Percentiles rank a stretch among this genome's conserved stretches.
phyloP scores from a whole-genome alignment of 2,113 vertebrate genomes.

The Gavialis gangeticus region DNA sequence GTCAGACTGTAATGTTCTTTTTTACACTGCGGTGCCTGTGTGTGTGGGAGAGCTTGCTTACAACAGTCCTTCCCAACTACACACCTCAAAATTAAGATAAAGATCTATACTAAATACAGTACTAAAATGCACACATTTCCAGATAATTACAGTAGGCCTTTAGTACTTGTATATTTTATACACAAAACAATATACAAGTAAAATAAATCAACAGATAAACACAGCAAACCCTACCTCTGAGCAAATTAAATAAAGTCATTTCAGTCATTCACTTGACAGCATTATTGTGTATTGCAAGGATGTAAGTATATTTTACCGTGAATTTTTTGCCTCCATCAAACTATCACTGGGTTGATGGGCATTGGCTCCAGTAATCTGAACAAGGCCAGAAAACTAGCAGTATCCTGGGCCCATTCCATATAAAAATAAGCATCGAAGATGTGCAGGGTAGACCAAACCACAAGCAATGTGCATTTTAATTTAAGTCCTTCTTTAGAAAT shows the following conservation, averaged over 20 bases:
- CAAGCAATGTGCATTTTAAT: too few species aligned
- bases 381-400: neutral
- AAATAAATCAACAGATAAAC: neutral
- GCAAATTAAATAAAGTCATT: neutral
- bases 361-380: neutral
- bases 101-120: neutral
- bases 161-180: neutral
- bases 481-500: neutral
- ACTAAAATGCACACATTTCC: neutral
- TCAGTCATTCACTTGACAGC: neutral
- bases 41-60: too few species aligned
- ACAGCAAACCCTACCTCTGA: neutral
- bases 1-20: too few species aligned
- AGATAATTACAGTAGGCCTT: too few species aligned
- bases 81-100: neutral
- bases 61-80: neutral
- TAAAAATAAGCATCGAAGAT: too few species aligned
- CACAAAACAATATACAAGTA: neutral
- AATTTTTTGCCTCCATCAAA: fast-evolving
- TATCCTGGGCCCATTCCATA: neutral
- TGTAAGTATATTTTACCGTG: fast-evolving
- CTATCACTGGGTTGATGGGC: neutral
- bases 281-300: neutral
- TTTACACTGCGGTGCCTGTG: too few species aligned
- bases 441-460: too few species aligned